These are phyloP conservation scores for Acanthopagrus latus DNA, from an alignment of 2,797 vertebrate genomes.

Conservation along the genomic window DNA sequence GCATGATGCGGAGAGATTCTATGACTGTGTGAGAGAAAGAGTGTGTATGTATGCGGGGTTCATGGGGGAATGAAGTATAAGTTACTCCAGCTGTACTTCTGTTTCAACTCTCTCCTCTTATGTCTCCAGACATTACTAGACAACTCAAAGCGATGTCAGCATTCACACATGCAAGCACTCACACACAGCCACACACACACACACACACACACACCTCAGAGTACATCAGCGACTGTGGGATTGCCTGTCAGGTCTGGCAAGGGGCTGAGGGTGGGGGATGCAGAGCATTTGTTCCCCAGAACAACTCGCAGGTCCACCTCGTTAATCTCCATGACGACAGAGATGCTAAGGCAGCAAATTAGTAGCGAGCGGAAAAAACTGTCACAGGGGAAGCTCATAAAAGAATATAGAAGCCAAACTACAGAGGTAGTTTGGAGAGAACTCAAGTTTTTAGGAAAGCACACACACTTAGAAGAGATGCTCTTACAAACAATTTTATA, in stretches of 20 bases:
- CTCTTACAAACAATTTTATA: background rate
- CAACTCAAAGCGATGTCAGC: conserved; percentile 55
- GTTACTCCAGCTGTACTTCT: conserved; percentile 68
- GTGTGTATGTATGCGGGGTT: conserved; percentile 25
- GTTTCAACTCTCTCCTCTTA: conserved; percentile 46
- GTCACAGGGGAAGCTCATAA: conserved; percentile 56
- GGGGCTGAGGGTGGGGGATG: conserved; percentile 24
- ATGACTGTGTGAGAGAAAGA: conserved; percentile 2
- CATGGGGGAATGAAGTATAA: conserved; percentile 49
- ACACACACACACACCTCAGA: conserved; percentile 38
- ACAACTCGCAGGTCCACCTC: conserved; percentile 76
- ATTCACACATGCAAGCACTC: conserved; percentile 26
- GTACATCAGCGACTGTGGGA: conserved; percentile 60
- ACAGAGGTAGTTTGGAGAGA: conserved; percentile 11
- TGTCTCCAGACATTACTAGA: conserved; percentile 53
- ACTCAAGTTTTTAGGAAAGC: conserved; percentile 23
- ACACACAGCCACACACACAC: conserved; percentile 26
- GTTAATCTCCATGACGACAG: conserved; percentile 85
- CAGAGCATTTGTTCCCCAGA: conserved; percentile 66
- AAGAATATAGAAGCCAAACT: conserved; percentile 50
- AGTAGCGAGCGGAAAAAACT: conserved; percentile 47
- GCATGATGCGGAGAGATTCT: background rate
- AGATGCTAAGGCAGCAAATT: conserved; percentile 81
- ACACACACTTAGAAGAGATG: conserved; percentile 9
- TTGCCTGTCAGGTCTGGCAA: conserved; percentile 63